phyloP scores from a whole-genome alignment of 2,797 vertebrate genomes.

The Triplophysa bombifrons region DNA sequence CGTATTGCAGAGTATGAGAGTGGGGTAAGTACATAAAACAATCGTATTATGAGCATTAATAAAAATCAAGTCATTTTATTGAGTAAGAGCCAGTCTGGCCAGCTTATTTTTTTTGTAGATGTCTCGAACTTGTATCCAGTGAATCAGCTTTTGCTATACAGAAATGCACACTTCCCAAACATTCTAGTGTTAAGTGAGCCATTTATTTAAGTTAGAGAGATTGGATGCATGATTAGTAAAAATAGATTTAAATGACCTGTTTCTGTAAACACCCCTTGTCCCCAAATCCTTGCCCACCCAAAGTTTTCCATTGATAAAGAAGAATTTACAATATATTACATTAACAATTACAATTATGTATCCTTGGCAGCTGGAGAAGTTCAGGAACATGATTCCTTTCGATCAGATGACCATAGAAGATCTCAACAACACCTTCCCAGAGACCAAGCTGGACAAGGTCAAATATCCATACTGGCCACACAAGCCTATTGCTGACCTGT shows the following conservation, averaged over 20 bases:
- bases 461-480: constrained; percentile 93
- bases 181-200: too few relatives aligned
- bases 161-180: not conserved
- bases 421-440: constrained; percentile 80
- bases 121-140: not conserved
- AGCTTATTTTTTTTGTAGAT: not conserved
- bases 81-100: not conserved
- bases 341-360: not conserved
- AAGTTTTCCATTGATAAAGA: not conserved
- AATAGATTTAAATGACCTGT: too few relatives aligned
- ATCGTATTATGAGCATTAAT: not conserved
- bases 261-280: not conserved
- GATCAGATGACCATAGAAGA: constrained; percentile 85
- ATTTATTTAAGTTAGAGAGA: not conserved
- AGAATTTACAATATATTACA: not conserved
- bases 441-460: constrained; percentile 86
- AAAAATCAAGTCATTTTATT: not conserved
- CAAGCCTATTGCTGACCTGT: constrained; percentile 85
- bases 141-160: not conserved
- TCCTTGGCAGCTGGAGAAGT: constrained; percentile 74
- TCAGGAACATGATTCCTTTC: constrained; percentile 83
- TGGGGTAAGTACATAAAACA: constrained; percentile 66
- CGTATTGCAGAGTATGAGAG: constrained; percentile 81
- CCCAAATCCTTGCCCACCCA: not conserved
- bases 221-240: too few relatives aligned